Conservation (phyloP, 2,888 invertebrate species). For the Dryococelus australis region DNA sequence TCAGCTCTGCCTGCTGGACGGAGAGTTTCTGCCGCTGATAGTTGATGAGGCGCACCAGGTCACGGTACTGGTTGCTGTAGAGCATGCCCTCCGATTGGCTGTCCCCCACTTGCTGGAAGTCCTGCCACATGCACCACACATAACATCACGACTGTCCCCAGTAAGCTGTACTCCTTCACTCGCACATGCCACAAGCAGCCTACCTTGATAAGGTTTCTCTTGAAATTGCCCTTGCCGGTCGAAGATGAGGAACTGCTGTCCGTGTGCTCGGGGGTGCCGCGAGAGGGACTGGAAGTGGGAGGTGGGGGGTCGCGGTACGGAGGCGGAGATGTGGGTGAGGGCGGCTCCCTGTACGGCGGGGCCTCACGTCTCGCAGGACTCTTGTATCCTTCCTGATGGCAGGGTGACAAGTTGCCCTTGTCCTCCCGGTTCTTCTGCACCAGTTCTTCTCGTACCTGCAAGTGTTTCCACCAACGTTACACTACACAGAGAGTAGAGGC, state of each 20-base stretch:
- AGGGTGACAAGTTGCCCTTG: conserved; percentile 24
- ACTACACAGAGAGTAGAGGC: too few species aligned
- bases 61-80: conserved; percentile 79
- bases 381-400: conserved; percentile 27
- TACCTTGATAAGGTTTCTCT: conserved; percentile 56
- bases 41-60: conserved; percentile 87
- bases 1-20: conserved; percentile 88
- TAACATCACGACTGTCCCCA: not conserved
- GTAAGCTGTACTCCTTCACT: not conserved
- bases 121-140: conserved; percentile 27
- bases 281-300: conserved; percentile 49
- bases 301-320: conserved; percentile 62
- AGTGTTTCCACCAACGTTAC: not conserved
- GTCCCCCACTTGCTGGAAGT: conserved; percentile 37
- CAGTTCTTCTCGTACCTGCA: not conserved
- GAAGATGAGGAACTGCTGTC: conserved; percentile 49
- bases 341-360: conserved; percentile 53
- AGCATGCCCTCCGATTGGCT: conserved; percentile 68
- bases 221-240: conserved; percentile 57
- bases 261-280: conserved; percentile 49
- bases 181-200: not conserved
- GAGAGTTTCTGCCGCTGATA: conserved; percentile 90
- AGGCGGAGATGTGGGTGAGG: conserved; percentile 67
- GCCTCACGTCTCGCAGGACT: conserved; percentile 42
- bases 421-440: not conserved